A percentile compares a stretch with the other conserved stretches of the same genome.
These are phyloP conservation scores for Dichetophora obliterata DNA, from an alignment of 2,888 invertebrate genomes.

Conservation along the genomic window DNA sequence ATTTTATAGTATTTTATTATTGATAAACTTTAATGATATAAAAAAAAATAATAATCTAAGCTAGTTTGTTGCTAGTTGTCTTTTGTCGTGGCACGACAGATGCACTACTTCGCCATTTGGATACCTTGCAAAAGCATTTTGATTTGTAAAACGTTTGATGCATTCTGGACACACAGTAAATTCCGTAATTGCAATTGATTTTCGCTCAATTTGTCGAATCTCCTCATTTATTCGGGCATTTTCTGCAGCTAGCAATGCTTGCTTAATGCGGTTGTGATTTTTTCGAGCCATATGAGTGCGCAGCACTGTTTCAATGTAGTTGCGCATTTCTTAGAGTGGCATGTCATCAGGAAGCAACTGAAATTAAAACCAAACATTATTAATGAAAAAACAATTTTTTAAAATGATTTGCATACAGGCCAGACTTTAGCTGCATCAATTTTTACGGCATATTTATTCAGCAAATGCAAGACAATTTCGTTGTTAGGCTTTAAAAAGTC, in stretches of 20 bases:
- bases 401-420: constrained; percentile 54
- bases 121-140: constrained; percentile 93
- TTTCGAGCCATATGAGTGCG: constrained; percentile 81
- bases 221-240: constrained; percentile 85
- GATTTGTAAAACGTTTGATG: constrained; percentile 92
- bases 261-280: constrained; percentile 82
- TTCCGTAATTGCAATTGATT: constrained; percentile 87
- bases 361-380: constrained; percentile 10
- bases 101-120: constrained; percentile 94
- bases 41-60: neutral
- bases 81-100: constrained; percentile 82
- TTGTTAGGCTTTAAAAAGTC: constrained; percentile 80
- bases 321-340: constrained; percentile 80
- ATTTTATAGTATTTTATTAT: too few species aligned
- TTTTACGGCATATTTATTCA: constrained; percentile 86
- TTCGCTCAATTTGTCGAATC: constrained; percentile 84
- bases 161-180: constrained; percentile 92
- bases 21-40: neutral
- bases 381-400: neutral
- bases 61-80: constrained; percentile 31
- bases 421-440: constrained; percentile 85
- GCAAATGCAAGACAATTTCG: constrained; percentile 82
- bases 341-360: constrained; percentile 85
- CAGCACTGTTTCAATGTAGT: constrained; percentile 84
- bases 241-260: constrained; percentile 87